Percentiles rank a stretch among this genome's conserved stretches.
These are phyloP conservation scores for Kryptolebias ocellatus DNA, from an alignment of 2,797 vertebrate species.

Conservation along the genomic window DNA sequence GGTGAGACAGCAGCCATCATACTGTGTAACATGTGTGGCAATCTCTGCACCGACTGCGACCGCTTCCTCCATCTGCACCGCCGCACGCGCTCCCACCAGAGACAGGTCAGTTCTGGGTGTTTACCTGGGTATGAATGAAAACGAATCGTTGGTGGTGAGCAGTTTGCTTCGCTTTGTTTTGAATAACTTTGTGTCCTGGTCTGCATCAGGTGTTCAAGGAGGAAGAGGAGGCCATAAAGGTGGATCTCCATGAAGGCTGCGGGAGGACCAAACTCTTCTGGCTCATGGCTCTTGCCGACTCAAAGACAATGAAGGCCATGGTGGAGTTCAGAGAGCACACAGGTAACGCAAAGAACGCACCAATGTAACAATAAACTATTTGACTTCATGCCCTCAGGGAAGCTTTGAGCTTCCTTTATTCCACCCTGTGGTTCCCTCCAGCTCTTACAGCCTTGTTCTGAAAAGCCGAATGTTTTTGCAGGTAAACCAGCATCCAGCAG, in stretches of 20 bases:
- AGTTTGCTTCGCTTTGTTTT: not conserved
- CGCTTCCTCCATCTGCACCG: constrained; percentile 98
- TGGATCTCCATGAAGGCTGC: constrained; percentile 98
- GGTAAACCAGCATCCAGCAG: constrained; percentile 97
- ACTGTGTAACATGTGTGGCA: constrained; percentile 95
- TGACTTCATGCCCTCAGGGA: not conserved
- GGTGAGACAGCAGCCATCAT: constrained; percentile 99
- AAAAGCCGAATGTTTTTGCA: constrained; percentile 51
- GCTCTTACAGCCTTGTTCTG: not conserved
- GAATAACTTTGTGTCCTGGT: constrained; percentile 3
- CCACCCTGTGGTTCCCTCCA: not conserved
- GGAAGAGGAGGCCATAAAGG: constrained; percentile 99
- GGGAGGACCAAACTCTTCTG: constrained; percentile 99
- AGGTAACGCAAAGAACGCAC: constrained; percentile 75
- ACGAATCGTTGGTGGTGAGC: not conserved
- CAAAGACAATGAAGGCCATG: constrained; percentile 99
- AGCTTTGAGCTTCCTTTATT: not conserved
- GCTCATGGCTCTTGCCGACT: constrained; percentile 99
- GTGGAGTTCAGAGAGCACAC: constrained; percentile 99
- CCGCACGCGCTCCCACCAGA: constrained; percentile 96
- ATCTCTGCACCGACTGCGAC: constrained; percentile 98
- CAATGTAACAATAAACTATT: not conserved
- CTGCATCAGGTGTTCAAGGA: constrained; percentile 95
- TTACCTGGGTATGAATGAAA: not conserved
- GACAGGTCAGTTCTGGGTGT: constrained; percentile 85